Percentiles rank a stretch among this genome's conserved stretches.
These are phyloP conservation scores for Tolmerus cingulatus DNA, from an alignment of 2,888 invertebrate species.

Conservation along the genomic window DNA sequence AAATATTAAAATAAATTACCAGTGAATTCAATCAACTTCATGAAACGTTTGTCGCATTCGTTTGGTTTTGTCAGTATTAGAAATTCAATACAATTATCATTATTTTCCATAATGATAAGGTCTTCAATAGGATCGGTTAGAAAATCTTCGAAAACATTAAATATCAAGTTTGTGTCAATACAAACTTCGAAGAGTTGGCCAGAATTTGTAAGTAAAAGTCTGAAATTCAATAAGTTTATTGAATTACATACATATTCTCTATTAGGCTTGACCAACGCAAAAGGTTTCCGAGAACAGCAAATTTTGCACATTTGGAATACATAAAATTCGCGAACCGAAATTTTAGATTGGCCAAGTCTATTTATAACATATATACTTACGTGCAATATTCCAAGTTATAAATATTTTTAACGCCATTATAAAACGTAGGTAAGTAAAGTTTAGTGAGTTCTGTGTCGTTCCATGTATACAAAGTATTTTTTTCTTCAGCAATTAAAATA, in stretches of 20 bases:
- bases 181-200: slow-evolving; percentile 60
- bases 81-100: slow-evolving; percentile 58
- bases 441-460: slow-evolving; percentile 50
- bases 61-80: slow-evolving; percentile 56
- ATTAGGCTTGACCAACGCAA: neutral
- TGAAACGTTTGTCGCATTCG: slow-evolving; percentile 50
- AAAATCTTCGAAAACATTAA: slow-evolving; percentile 42
- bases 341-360: neutral
- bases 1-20: slow-evolving; percentile 51
- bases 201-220: slow-evolving; percentile 57
- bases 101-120: slow-evolving; percentile 58
- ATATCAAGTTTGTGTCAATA: slow-evolving; percentile 55
- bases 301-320: neutral
- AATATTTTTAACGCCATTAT: slow-evolving; percentile 56
- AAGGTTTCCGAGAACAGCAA: neutral
- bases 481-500: slow-evolving; percentile 52
- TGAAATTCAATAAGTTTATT: slow-evolving; percentile 43
- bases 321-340: neutral
- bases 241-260: neutral
- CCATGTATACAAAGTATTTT: slow-evolving; percentile 52
- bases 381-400: slow-evolving; percentile 57
- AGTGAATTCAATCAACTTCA: slow-evolving; percentile 61
- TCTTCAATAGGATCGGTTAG: slow-evolving; percentile 56
- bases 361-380: slow-evolving; percentile 52
- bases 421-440: slow-evolving; percentile 53